Percentiles rank a stretch among this genome's conserved stretches.
These are phyloP conservation scores for Paratrypauchen microcephalus DNA, from an alignment of 2,797 vertebrate species.

Conservation along the genomic window DNA sequence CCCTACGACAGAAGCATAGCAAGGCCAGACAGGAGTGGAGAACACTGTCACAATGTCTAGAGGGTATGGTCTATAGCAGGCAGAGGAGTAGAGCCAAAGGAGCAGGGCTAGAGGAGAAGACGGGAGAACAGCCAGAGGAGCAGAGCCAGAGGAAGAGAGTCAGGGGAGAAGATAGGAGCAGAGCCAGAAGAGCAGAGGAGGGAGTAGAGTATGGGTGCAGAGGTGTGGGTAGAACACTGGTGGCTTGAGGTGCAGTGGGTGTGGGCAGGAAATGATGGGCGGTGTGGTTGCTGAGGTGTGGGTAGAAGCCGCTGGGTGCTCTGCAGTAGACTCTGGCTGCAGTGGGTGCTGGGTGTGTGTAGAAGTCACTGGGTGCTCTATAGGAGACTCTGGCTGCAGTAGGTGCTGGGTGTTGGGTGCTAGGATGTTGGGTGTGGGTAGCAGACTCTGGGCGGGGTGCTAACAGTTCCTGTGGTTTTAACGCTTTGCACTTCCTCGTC, in stretches of 20 bases:
- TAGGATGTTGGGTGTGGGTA: constrained; percentile 10
- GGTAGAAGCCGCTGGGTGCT: constrained; percentile 25
- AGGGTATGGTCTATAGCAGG: too few relatives aligned
- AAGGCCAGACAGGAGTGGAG: too few relatives aligned
- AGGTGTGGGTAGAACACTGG: too few relatives aligned
- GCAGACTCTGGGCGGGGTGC: constrained; percentile 67
- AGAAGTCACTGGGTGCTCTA: constrained; percentile 33
- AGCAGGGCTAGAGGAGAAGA: too few relatives aligned
- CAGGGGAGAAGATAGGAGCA: too few relatives aligned
- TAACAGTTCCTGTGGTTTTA: constrained; percentile 55
- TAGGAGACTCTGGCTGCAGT: not conserved
- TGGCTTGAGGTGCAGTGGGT: not conserved
- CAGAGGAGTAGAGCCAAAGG: too few relatives aligned
- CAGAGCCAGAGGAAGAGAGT: too few relatives aligned
- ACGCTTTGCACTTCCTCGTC: constrained; percentile 63
- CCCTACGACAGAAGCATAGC: too few relatives aligned
- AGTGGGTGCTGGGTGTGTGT: constrained; percentile 15
- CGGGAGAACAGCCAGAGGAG: too few relatives aligned
- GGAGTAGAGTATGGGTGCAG: too few relatives aligned
- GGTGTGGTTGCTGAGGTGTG: constrained; percentile 5
- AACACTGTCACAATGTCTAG: too few relatives aligned
- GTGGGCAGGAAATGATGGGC: not conserved
- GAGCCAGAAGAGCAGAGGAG: too few relatives aligned
- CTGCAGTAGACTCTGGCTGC: not conserved
- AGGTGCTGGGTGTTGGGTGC: constrained; percentile 7